Evolutionary conservation across 2,888 invertebrate genomes (phyloP), one percentile per base, ranked within the genome.

Genomic region (Eristalis pertinax): DNA sequence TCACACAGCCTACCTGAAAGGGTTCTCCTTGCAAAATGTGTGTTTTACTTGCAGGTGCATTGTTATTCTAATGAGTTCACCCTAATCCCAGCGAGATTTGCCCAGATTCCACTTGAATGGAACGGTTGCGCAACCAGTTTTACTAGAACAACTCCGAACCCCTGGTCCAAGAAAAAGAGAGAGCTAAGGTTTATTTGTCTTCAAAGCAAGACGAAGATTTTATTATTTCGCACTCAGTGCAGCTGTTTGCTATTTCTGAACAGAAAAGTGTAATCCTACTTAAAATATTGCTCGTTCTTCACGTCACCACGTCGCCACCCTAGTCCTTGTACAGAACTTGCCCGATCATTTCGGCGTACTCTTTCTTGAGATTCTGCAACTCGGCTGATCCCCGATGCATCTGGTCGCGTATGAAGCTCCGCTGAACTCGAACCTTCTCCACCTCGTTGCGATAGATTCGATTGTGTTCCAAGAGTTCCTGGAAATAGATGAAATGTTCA

Each of bases 381-480:
- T 87, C 87, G n/a, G 64, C 69, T 29, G 75, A 69, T 7, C 84
- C 84, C 0, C 79, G 60, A 3, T 73, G 72, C 79, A 87, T 87
- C 32, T 87, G 83, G 1, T 87, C 84, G 4, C 79, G 75, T 3
- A 87, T 79, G 29, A 80, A 84, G 19, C 79, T 73, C 8, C 87
- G 65, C 24, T 84, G 79, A 0, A 72, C n/a, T 11, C 68, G 72
- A 0, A 84, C 38, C 13, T 73, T 70, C n/a, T 76, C 75, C 13
- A 87, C 65, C 24, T 76, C 79, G 11, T 87, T 80, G 26, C 87
- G 84, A 58, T 38, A 87, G 32, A 76, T 60, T 10, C 22, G 56
- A 35, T 84, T 87, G 43, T 83, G 67, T n/a, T 73, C 73, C 24
- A 79, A 15, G 11, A 84, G 73, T 41, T 80, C 87, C 87, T 87